Base-by-base conservation (phyloP, 2,888 invertebrate genomes). In the Macaria liturata region DNA sequence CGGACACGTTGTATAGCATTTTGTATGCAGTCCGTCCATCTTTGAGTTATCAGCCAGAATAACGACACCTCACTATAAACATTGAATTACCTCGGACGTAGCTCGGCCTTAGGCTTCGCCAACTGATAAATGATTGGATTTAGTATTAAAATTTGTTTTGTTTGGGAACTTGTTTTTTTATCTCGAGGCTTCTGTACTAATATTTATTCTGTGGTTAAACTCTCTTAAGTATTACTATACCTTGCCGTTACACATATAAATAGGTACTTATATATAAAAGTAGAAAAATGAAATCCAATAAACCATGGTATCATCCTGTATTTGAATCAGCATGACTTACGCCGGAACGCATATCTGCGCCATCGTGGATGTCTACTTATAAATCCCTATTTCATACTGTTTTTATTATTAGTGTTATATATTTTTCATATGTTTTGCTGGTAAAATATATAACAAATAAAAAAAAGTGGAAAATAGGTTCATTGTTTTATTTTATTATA, bases 1-100 rank as follows among this genome's bases (percentile, higher is more conserved):
- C 39, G 39, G 39, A 39, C 39, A 39, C 39, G 39, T 39, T 39
- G 39, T 39, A 39, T 39, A 39, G 39, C 39, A 39, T 39, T 39
- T 39, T 39, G 39, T 39, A 1, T 39, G 39, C 39, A 39, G 39
- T 39, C 39, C 39, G 39, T 39, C 39, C 39, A 39, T 39, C 39
- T 39, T 39, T 39, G 39, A 39, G 39, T 39, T 39, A 39, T 39
- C 39, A 39, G 39, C 39, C 39, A 39, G 39, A 39, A 39, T 39
- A 39, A 39, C 39, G 39, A 39, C 39, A 39, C 39, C 39, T 39
- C 39, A 39, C 39, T 39, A 39, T 2, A 39, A 39, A 39, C 39
- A 3, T 39, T 39, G 39, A 39, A 39, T 39, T 39, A 39, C 39
- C 39, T 39, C 39, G 39, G 39, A 39, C 39, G 39, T 39, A 39